Base-by-base conservation (phyloP, 2,888 invertebrate genomes). In the Drosophila mettleri region DNA sequence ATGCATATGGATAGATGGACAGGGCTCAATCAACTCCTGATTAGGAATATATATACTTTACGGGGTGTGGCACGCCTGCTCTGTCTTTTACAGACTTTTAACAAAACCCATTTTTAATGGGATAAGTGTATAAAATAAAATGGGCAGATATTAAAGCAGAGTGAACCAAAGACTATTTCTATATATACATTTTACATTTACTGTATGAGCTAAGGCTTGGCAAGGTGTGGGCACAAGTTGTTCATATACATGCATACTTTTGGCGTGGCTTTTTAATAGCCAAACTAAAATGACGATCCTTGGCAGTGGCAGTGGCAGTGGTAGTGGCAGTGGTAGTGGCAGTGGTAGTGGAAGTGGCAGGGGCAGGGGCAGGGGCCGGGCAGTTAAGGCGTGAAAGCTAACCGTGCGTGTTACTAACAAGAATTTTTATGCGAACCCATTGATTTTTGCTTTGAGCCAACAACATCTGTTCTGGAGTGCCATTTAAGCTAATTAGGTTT, bases 401-500 rank as follows among this genome's bases (percentile, higher is more conserved):
- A 29, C 7, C 7, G 18, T 45, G 45, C 29, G 45, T 45, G 27
- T 7, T 29, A 18, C 7, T 16, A 29, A 27, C 3, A 45, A 45
- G 16, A 10, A 27, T 27, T 27, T 27, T 16, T 10, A 5, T 9
- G 2, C 8, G 43, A 43, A n/a, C 2, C 12, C 22, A 29, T 45
- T 45, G 27, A 29, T 45, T 29, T 29, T 18, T 45, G 16, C 27
- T 3, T 45, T 29, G 45, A 16, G 12, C 16, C 27, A 29, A 3
- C n/a, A n/a, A n/a, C n/a, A n/a, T n/a, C n/a, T n/a, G n/a, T n/a
- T n/a, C n/a, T 29, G 29, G 16, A 12, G 0, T 7, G 12, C 12
- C 45, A 18, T 12, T 29, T 12, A 45, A 45, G 45, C 34, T 55
- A 29, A 59, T 45, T 14, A 41, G 8, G 0, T 3, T 34, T 16